Evolutionary conservation across 2,888 invertebrate genomes (phyloP).

Genomic region (Dynastes tityus): DNA sequence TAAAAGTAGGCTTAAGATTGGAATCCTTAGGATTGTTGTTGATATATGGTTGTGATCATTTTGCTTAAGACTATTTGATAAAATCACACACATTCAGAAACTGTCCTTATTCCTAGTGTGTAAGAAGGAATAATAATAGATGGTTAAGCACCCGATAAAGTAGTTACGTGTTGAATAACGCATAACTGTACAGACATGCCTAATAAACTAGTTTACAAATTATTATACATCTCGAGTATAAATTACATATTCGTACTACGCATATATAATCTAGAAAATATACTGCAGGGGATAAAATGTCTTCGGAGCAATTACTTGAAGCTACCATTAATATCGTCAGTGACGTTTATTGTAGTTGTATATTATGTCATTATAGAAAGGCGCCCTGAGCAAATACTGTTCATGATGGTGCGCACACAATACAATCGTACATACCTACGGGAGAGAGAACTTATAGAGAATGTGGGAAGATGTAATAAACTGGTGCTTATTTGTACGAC

Average conservation of each 20-base stretch:
- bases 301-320: constrained; percentile 35
- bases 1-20: too few relatives aligned
- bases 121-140: too few relatives aligned
- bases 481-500: constrained; percentile 17
- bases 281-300: constrained; percentile 26
- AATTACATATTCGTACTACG: constrained; percentile 5
- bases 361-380: constrained; percentile 41
- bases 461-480: constrained; percentile 40
- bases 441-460: neutral
- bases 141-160: neutral
- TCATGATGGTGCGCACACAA: neutral
- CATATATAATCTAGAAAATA: constrained; percentile 14
- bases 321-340: constrained; percentile 28
- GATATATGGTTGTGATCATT: too few relatives aligned
- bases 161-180: neutral
- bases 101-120: too few relatives aligned
- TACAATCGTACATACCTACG: neutral
- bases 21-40: too few relatives aligned
- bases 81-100: too few relatives aligned
- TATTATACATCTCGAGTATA: neutral
- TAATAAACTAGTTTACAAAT: neutral
- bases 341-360: constrained; percentile 38
- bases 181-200: neutral
- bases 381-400: constrained; percentile 30
- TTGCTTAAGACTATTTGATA: too few relatives aligned